These are phyloP conservation scores for Scolanthus callimorphus DNA, from an alignment of 92 coral and sea anemone species.

Conservation along the genomic window DNA sequence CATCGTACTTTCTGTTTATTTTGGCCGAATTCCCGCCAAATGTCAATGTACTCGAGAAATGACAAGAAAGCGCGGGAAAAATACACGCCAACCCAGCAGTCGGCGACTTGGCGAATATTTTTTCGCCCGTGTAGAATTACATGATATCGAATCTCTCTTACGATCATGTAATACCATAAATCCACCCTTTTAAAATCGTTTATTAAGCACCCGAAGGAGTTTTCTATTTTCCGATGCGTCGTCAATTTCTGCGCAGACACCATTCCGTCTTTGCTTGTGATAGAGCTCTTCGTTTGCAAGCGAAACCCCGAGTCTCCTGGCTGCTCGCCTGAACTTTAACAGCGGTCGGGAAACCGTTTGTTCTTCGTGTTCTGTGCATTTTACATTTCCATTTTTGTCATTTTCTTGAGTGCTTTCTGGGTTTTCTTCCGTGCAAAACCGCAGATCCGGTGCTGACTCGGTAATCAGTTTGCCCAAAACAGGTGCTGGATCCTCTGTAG, in stretches of 20 bases:
- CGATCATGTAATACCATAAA: no score
- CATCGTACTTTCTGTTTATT: no score
- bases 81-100: no score
- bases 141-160: no score
- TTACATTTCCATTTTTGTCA: background rate
- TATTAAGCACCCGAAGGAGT: slow-evolving; percentile 63
- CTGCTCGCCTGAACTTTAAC: slow-evolving; percentile 58
- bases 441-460: background rate
- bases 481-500: background rate
- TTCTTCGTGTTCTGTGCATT: background rate
- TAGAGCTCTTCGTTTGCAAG: slow-evolving; percentile 56
- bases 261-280: slow-evolving; percentile 49
- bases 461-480: background rate
- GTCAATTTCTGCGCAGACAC: slow-evolving; percentile 49
- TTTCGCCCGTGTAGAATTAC: no score
- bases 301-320: slow-evolving; percentile 65
- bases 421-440: background rate
- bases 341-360: slow-evolving; percentile 10
- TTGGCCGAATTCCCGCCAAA: no score
- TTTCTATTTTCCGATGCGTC: slow-evolving; percentile 43
- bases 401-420: background rate
- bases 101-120: no score
- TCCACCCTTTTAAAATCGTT: slow-evolving; percentile 50
- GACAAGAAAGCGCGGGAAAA: no score
- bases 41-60: no score